A percentile compares a stretch with the other conserved stretches of the same genome.
phyloP scores from a whole-genome alignment of 1,140 invertebrate genomes.

The Bombus waltoni region DNA sequence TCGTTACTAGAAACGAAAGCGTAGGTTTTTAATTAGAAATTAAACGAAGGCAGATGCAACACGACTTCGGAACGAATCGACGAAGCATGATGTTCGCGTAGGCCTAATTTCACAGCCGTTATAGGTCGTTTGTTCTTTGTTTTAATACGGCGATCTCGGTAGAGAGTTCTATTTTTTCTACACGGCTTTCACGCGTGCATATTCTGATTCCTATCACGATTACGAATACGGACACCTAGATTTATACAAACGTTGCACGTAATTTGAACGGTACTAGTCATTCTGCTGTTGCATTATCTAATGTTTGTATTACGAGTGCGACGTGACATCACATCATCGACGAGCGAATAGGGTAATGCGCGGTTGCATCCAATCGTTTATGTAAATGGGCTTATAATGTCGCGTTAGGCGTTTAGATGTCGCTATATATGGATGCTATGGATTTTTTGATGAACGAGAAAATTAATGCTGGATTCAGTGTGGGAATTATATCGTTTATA shows the following conservation, averaged over 20 bases:
- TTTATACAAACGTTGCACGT: not conserved
- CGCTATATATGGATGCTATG: too few species aligned
- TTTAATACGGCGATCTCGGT: not conserved
- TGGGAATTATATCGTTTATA: not conserved
- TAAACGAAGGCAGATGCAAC: not conserved
- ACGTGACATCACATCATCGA: not conserved
- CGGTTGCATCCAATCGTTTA: not conserved
- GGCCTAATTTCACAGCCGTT: conserved; percentile 4
- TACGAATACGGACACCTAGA: not conserved
- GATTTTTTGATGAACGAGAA: not conserved
- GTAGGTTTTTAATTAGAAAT: not conserved
- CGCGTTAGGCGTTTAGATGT: not conserved
- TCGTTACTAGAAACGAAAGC: not conserved
- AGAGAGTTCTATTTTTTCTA: conserved; percentile 29
- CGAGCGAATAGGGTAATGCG: too few species aligned
- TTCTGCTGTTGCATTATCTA: not conserved
- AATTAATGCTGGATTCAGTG: too few species aligned
- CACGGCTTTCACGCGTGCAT: not conserved
- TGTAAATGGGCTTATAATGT: not conserved
- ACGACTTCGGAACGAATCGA: not conserved
- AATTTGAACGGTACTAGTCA: not conserved
- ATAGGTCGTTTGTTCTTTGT: not conserved
- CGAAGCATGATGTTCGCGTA: not conserved
- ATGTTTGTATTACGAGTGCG: not conserved
- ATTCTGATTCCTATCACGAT: not conserved